Evolutionary conservation across 2,797 vertebrate species (phyloP).

Genomic region (Podarcis siculus): DNA sequence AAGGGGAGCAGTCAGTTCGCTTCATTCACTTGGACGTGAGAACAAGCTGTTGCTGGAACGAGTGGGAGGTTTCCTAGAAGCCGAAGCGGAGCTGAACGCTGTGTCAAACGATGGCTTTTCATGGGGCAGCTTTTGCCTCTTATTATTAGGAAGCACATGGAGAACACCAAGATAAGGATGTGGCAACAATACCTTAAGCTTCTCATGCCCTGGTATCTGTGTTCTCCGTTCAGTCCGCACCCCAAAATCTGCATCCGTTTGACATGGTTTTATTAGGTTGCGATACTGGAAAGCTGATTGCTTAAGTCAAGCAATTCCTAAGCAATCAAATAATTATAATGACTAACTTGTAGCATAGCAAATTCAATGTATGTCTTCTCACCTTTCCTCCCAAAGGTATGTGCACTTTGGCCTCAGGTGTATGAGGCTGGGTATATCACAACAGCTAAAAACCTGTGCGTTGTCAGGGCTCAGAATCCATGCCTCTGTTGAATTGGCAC

Average conservation of each 20-base stretch:
- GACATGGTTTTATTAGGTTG: background rate
- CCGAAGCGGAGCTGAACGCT: background rate
- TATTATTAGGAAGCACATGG: too few relatives aligned
- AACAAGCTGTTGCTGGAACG: background rate
- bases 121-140: background rate
- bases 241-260: background rate
- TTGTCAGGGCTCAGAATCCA: background rate
- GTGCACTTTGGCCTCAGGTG: background rate
- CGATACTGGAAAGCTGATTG: background rate
- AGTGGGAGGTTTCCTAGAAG: background rate
- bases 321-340: too few relatives aligned
- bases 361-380: background rate
- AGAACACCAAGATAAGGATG: background rate
- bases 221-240: background rate
- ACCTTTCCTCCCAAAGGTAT: background rate
- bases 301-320: background rate
- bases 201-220: background rate
- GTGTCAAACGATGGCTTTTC: background rate
- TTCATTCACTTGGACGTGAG: background rate
- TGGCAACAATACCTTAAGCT: too few relatives aligned
- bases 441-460: background rate
- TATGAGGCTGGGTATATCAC: background rate
- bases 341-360: too few relatives aligned
- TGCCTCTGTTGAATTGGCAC: background rate
- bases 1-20: background rate